These are phyloP conservation scores for Nettapus auritus DNA, from an alignment of 2,113 vertebrate genomes.

Conservation along the genomic window DNA sequence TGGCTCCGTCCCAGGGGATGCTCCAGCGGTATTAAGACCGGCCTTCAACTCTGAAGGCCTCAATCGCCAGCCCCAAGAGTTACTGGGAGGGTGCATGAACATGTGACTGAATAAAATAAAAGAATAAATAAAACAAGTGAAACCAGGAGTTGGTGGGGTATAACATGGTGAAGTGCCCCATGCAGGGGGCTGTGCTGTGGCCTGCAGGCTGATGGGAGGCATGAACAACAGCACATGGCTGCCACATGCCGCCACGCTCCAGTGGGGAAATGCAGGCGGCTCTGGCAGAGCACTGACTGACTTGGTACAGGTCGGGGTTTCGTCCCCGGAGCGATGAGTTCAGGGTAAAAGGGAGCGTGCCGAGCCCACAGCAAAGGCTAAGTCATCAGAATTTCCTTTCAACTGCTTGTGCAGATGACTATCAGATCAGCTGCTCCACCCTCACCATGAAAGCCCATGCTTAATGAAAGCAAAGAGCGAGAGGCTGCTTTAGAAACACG, in stretches of 20 bases:
- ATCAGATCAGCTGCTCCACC: constrained; percentile 20
- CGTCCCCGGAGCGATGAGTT: not conserved
- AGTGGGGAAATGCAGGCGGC: not conserved
- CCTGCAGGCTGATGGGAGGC: rapidly evolving
- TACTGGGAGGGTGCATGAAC: not conserved
- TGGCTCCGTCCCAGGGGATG: not conserved
- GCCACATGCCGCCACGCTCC: rapidly evolving
- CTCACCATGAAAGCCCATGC: not conserved
- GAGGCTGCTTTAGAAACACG: not conserved
- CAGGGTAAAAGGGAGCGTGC: not conserved
- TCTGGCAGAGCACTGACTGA: not conserved
- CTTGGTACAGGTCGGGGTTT: not conserved
- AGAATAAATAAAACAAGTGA: not conserved
- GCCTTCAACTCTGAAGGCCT: not conserved
- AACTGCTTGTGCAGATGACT: not conserved
- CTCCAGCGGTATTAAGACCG: rapidly evolving
- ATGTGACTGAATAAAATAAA: not conserved
- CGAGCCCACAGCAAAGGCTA: not conserved
- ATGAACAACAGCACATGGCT: rapidly evolving
- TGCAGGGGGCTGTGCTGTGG: not conserved
- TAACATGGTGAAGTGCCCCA: not conserved
- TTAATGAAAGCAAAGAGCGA: constrained; percentile 7
- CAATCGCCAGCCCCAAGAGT: not conserved
- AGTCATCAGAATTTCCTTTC: constrained; percentile 34
- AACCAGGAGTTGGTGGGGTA: rapidly evolving